Evolutionary conservation across 2,113 vertebrate species (phyloP), one percentile per base, ranked within the genome.

Genomic region (Eurystomus gularis): DNA sequence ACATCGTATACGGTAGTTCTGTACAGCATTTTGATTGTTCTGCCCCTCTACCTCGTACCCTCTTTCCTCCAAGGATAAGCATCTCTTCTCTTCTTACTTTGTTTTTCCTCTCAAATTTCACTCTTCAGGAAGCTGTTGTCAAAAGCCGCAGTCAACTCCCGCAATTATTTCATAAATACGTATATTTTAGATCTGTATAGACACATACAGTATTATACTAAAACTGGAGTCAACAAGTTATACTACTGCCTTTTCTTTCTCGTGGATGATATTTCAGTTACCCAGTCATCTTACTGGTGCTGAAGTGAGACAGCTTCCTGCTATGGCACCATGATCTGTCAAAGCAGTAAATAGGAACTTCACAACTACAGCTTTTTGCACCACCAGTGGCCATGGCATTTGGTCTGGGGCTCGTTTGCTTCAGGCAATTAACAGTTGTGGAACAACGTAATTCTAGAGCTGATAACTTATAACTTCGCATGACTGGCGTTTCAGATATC

Each of bases 381-480:
- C 11, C 37, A 21, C 18, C 10, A 11, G 16, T 17, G 28, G 21
- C 28, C 51, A 12, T 7, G 66, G 13, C 6, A 2, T 78, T 61
- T 3, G 4, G 11, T 58, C n/a, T 49, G 64, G 33, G 54, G 26
- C 31, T 54, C 0, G 0, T 15, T 85, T 71, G 4, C 51, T 71
- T 85, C 31, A 49, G 40, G 39, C 21, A 77, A 1, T 35, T 42
- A n/a, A 42, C 29, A 79, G 6, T 35, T 60, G 17, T 13, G 19
- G 11, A 48, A 17, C 19, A 65, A 13, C 5, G 1, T 48, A 6
- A 21, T 79, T 80, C 49, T 14, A 49, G 61, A 70, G n/a, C 55
- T n/a, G 15, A 7, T 25, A 79, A 31, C 13, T 29, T 64, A 5
- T 1, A 46, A 6, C 23, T 15, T 75, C 9, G 6, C 1, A 0